These are phyloP conservation scores for Scotopteryx bipunctaria DNA, from an alignment of 2,888 invertebrate species.

Conservation along the genomic window DNA sequence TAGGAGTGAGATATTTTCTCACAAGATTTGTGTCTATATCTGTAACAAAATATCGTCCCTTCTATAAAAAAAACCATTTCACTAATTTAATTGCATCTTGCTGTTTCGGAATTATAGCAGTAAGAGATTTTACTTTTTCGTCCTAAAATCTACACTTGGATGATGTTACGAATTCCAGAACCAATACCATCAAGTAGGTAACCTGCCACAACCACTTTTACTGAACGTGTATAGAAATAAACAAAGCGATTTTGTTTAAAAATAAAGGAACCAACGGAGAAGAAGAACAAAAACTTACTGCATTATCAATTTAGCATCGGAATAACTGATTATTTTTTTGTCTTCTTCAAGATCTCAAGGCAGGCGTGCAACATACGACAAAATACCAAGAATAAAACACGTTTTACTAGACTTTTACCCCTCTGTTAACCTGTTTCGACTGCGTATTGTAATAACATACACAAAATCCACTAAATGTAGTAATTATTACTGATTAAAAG, in stretches of 20 bases:
- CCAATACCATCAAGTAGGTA: constrained; percentile 42
- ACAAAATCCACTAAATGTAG: constrained; percentile 57
- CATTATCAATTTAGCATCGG: constrained; percentile 79
- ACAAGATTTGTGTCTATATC: constrained; percentile 76
- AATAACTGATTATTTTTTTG: constrained; percentile 77
- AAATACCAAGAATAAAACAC: constrained; percentile 70
- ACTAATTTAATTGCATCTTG: neutral
- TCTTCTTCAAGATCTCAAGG: constrained; percentile 77
- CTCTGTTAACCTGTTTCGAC: constrained; percentile 47
- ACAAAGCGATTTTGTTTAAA: constrained; percentile 17
- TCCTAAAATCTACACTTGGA: constrained; percentile 11
- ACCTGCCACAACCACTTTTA: constrained; percentile 52
- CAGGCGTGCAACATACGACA: constrained; percentile 82
- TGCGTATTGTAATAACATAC: constrained; percentile 56
- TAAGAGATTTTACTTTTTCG: neutral
- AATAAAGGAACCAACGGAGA: constrained; percentile 36
- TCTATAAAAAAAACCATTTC: neutral
- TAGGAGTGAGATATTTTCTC: constrained; percentile 68
- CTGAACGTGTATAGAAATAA: neutral
- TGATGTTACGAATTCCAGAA: constrained; percentile 26
- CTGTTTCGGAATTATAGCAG: neutral
- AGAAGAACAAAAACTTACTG: constrained; percentile 65
- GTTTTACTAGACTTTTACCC: constrained; percentile 48
- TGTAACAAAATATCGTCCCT: constrained; percentile 73
- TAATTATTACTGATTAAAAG: constrained; percentile 60